Conservation (phyloP, 2,797 vertebrate species). For the Yasuhikotakia modesta region DNA sequence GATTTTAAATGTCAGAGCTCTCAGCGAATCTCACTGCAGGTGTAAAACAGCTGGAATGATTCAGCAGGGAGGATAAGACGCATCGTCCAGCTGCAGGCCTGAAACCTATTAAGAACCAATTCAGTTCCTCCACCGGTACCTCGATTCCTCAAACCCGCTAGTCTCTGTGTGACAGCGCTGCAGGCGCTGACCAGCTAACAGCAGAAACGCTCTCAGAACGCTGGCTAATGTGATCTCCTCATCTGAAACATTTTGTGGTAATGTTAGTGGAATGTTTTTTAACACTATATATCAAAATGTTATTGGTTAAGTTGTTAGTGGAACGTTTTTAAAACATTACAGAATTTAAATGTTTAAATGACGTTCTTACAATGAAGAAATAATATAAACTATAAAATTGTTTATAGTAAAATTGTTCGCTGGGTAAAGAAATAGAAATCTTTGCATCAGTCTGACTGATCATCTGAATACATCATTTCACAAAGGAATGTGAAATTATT, state of each 20-base stretch:
- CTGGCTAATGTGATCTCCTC: no score
- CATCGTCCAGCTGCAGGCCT: constrained; percentile 5
- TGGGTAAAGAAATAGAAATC: constrained; percentile 19
- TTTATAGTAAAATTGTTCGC: no score
- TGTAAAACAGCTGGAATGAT: constrained; percentile 22
- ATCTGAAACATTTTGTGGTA: no score
- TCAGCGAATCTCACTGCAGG: constrained; percentile 6
- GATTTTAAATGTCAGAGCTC: constrained; percentile 19
- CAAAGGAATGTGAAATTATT: constrained; percentile 31
- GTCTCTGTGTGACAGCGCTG: neutral
- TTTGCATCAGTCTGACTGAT: neutral
- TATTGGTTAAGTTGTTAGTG: no score
- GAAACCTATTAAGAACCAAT: constrained; percentile 29
- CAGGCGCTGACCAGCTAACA: neutral
- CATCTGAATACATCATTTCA: constrained; percentile 31
- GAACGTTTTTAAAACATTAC: no score
- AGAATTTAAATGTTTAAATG: no score
- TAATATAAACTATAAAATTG: no score
- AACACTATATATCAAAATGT: no score
- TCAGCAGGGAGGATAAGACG: constrained; percentile 47
- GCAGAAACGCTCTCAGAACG: no score
- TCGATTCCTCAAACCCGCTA: constrained; percentile 13
- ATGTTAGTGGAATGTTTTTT: no score
- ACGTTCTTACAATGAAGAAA: no score
- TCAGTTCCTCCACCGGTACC: constrained; percentile 41